Evolutionary conservation across 2,113 vertebrate species (phyloP).

Genomic region (Zapornia atra): DNA sequence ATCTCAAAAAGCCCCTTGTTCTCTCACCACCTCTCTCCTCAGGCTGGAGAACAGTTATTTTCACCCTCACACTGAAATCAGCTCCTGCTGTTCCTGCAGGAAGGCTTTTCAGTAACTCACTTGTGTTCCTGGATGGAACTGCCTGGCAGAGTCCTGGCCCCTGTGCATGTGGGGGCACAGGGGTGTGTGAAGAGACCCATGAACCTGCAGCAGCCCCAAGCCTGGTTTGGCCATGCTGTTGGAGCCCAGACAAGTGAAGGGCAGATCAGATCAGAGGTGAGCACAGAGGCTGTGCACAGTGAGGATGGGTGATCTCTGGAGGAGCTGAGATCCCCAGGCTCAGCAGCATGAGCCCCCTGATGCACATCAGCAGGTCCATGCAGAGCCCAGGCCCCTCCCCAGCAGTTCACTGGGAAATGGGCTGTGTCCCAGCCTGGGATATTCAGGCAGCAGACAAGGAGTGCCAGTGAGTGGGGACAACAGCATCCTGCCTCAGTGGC

Average conservation of each 20-base stretch:
- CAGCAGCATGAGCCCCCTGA: accelerated
- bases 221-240: accelerated
- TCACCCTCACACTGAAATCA: not conserved
- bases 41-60: constrained; percentile 38
- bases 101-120: constrained; percentile 24
- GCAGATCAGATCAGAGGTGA: not conserved
- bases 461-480: accelerated
- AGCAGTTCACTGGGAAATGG: accelerated
- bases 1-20: constrained; percentile 51
- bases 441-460: accelerated
- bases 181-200: not conserved
- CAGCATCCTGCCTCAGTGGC: accelerated
- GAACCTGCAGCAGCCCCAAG: not conserved
- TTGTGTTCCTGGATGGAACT: constrained; percentile 37
- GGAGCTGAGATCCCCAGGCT: not conserved
- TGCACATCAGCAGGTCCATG: accelerated
- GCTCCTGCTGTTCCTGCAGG: constrained; percentile 42
- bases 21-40: constrained; percentile 47
- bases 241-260: accelerated
- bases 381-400: not conserved
- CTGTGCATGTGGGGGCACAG: accelerated
- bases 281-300: accelerated
- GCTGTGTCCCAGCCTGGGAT: not conserved
- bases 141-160: not conserved
- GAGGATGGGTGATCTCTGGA: not conserved